These are phyloP conservation scores for Camelus bactrianus DNA, from an alignment of 2,113 vertebrate species.

Conservation along the genomic window DNA sequence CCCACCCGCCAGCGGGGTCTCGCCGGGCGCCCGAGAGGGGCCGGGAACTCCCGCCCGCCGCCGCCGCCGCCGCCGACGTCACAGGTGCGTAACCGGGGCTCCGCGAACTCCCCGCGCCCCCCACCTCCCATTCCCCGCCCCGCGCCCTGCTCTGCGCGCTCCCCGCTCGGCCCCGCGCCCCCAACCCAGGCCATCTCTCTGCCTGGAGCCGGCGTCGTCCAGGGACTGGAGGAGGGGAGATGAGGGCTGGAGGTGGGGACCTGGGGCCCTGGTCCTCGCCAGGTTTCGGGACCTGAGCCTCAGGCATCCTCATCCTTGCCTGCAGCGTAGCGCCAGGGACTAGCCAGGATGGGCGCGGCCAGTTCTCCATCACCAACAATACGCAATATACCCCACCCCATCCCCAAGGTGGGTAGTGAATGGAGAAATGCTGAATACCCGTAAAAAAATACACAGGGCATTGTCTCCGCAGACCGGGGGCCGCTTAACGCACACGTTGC, in stretches of 20 bases:
- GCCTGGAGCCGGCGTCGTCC: neutral
- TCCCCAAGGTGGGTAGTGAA: neutral
- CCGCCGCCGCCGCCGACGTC: conserved; percentile 72
- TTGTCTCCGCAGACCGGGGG: neutral
- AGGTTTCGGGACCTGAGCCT: neutral
- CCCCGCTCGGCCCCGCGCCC: neutral
- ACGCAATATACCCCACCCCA: rapidly evolving
- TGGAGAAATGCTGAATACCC: neutral
- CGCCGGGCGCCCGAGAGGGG: conserved; percentile 60
- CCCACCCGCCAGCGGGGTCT: conserved; percentile 61
- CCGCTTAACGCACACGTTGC: neutral
- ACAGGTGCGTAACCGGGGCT: conserved; percentile 75
- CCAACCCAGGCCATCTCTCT: neutral
- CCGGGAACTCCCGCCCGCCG: conserved; percentile 79
- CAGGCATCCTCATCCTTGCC: neutral
- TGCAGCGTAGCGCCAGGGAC: neutral
- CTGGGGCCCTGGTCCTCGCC: neutral
- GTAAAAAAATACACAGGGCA: neutral
- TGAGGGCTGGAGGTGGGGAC: neutral
- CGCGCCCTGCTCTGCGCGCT: neutral
- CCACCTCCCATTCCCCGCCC: neutral
- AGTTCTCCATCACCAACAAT: neutral
- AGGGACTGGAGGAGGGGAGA: neutral
- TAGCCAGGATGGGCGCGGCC: neutral
- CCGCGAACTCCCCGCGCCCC: neutral